Percentiles rank a stretch among this genome's conserved stretches.
phyloP scores from a whole-genome alignment of 2,888 invertebrate species.

The Sarcophaga carnaria region DNA sequence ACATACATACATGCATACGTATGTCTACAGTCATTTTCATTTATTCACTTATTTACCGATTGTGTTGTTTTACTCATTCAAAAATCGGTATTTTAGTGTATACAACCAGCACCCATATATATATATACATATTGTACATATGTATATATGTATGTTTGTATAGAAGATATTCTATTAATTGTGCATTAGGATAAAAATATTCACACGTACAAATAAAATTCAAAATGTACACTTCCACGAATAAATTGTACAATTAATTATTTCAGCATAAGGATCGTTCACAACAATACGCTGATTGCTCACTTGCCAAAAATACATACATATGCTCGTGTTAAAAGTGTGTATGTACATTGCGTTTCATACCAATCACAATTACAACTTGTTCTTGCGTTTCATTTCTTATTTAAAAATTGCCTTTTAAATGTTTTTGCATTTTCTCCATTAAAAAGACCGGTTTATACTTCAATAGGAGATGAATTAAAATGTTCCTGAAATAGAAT shows the following conservation, averaged over 20 bases:
- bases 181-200: conserved; percentile 78
- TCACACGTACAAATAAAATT: conserved; percentile 47
- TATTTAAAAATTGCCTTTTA: too few relatives aligned
- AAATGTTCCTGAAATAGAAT: too few relatives aligned
- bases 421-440: too few relatives aligned
- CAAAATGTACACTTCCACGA: conserved; percentile 21
- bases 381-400: too few relatives aligned
- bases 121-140: conserved; percentile 44
- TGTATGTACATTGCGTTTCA: too few relatives aligned
- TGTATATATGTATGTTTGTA: conserved; percentile 66
- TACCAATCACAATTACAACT: too few relatives aligned
- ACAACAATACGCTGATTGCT: too few relatives aligned
- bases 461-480: too few relatives aligned
- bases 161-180: conserved; percentile 79
- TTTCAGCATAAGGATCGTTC: background rate
- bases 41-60: conserved; percentile 53
- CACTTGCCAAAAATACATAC: too few relatives aligned
- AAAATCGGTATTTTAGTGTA: conserved; percentile 49
- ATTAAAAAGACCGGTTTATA: too few relatives aligned
- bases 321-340: too few relatives aligned
- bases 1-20: conserved; percentile 24
- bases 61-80: conserved; percentile 52
- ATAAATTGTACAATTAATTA: background rate
- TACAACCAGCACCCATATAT: conserved; percentile 38
- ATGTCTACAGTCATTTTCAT: background rate